Evolutionary conservation across 2,113 vertebrate genomes (phyloP), one percentile per base, ranked within the genome.

Genomic region (Gavia stellata): DNA sequence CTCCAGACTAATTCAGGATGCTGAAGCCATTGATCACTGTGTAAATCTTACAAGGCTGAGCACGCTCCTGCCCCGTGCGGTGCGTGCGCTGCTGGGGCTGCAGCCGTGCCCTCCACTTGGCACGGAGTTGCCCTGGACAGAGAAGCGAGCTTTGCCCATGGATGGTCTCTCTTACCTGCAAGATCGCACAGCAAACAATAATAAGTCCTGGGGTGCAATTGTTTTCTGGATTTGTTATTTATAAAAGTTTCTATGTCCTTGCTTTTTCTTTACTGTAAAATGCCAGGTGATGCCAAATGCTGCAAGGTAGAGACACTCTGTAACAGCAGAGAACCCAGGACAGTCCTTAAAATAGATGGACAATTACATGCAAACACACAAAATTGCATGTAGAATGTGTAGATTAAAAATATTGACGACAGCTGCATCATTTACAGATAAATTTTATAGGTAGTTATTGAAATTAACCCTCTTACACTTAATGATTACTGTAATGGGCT

Each of bases 1-100:
- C 96, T 98, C 96, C 91, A 47, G 97, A 97, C 97, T 97, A 96
- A 97, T 96, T 98, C 88, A 67, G 94, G 96, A 91, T 97, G 96
- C 94, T 94, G 95, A 97, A 96, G 87, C 90, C 95, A 94, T 91
- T 83, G 93, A 97, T 97, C 93, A 91, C 63, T 36, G 53, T 67
- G 92, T 96, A 97, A 96, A 97, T 95, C 92, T 97, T 90, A 75
- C 77, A 66, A 31, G 94, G 86, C 68, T 97, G 96, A 97, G 91
- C 92, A 94, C 1, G 12, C 65, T 97, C 80, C 92, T 63, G 49
- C 86, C 86, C 94, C 44, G 50, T 78, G 85, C 45, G 70, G 80
- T 2, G 7, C 33, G 66, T n/a, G n/a, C 14, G 16, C 58, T 91
- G 81, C 73, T 21, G 2, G 1, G 86, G 81, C 92, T 33, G 28